phyloP scores from a whole-genome alignment of 2,113 vertebrate genomes.

The Rhinolophus ferrumequinum region DNA sequence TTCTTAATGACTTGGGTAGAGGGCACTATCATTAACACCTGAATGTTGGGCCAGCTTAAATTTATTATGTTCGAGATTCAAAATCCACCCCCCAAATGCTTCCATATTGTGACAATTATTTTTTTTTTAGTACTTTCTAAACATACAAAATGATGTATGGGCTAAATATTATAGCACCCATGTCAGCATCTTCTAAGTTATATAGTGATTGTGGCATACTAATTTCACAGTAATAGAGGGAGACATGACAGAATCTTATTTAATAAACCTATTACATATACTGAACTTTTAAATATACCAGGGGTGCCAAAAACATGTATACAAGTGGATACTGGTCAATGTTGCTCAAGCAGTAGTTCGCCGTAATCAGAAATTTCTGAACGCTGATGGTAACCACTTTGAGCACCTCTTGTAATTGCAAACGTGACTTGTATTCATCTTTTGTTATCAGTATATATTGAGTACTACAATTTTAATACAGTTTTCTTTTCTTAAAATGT shows the following conservation, averaged over 20 bases:
- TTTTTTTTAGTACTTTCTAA: constrained; percentile 34
- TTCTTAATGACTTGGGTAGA: constrained; percentile 1
- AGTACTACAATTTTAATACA: too few relatives aligned
- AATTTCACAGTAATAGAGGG: background rate
- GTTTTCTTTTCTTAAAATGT: too few relatives aligned
- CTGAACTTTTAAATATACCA: background rate
- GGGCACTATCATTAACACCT: background rate
- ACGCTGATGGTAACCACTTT: too few relatives aligned
- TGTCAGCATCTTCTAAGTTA: background rate
- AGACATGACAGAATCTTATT: background rate
- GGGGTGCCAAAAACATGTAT: too few relatives aligned
- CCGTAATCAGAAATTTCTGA: too few relatives aligned
- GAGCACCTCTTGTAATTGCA: too few relatives aligned
- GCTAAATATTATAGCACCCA: background rate
- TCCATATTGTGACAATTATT: background rate
- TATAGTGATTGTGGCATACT: background rate
- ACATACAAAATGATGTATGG: background rate
- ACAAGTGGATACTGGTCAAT: too few relatives aligned
- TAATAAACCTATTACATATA: background rate
- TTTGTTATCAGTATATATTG: too few relatives aligned
- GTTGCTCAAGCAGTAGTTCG: too few relatives aligned
- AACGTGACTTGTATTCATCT: too few relatives aligned
- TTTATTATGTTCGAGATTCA: constrained; percentile 38
- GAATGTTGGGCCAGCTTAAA: background rate
- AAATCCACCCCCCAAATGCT: background rate